phyloP scores from a whole-genome alignment of 2,888 invertebrate genomes.

The Nomada goodeniana region DNA sequence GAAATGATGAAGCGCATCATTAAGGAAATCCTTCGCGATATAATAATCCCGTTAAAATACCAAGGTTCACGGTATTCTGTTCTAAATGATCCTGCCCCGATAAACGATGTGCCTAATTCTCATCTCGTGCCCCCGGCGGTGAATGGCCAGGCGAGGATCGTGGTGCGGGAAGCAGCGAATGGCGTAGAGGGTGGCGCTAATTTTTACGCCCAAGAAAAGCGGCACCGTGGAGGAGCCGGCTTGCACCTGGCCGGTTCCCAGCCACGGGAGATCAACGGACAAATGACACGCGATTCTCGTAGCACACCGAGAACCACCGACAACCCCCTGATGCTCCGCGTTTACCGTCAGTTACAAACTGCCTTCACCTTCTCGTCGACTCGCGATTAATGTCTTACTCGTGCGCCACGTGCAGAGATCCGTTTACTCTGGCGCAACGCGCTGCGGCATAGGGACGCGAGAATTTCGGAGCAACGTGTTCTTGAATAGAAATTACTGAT shows the following conservation, averaged over 20 bases:
- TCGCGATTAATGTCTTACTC: slow-evolving; percentile 83
- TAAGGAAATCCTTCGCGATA: slow-evolving; percentile 43
- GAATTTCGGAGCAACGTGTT: too few relatives aligned
- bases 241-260: slow-evolving; percentile 79
- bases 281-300: slow-evolving; percentile 84
- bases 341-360: slow-evolving; percentile 80
- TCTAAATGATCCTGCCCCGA: slow-evolving; percentile 65
- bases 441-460: background rate
- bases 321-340: slow-evolving; percentile 64
- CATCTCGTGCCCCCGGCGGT: slow-evolving; percentile 63
- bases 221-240: slow-evolving; percentile 65
- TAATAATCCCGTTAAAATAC: slow-evolving; percentile 57
- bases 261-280: slow-evolving; percentile 82
- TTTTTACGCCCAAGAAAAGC: slow-evolving; percentile 81
- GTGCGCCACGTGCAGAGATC: slow-evolving; percentile 57
- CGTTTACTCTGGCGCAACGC: background rate
- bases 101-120: slow-evolving; percentile 77
- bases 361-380: slow-evolving; percentile 72
- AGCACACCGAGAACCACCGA: slow-evolving; percentile 62
- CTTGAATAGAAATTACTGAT: background rate
- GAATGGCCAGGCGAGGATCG: slow-evolving; percentile 46
- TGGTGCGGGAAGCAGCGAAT: slow-evolving; percentile 39
- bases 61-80: slow-evolving; percentile 49
- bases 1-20: slow-evolving; percentile 54
- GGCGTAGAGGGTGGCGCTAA: slow-evolving; percentile 76